Evolutionary conservation across 2,113 vertebrate genomes (phyloP).

Genomic region (Physeter macrocephalus): DNA sequence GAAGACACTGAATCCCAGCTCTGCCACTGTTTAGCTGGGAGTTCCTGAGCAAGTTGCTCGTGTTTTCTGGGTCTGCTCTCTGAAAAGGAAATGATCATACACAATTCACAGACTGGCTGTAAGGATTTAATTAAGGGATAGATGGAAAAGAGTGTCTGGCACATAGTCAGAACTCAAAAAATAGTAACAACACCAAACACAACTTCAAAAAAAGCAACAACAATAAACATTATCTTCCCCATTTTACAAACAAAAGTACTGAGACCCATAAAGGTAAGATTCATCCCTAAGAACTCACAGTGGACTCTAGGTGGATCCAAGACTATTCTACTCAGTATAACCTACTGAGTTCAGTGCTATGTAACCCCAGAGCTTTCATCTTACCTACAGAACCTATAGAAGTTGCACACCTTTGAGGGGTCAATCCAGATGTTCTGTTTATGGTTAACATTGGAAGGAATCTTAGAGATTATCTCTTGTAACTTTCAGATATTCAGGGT

Average conservation of each 20-base stretch:
- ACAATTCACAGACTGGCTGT: background rate
- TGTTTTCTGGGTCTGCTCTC: background rate
- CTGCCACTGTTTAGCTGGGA: background rate
- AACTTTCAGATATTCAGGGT: background rate
- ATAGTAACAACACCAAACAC: background rate
- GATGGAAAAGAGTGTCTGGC: background rate
- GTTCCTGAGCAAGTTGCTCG: background rate
- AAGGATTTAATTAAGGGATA: background rate
- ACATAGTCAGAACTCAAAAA: background rate
- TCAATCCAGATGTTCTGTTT: background rate
- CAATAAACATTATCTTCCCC: background rate
- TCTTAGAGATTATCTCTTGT: background rate
- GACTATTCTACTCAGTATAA: background rate
- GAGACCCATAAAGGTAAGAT: background rate
- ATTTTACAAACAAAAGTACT: background rate
- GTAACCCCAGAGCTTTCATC: background rate
- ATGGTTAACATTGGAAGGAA: background rate
- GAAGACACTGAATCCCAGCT: background rate
- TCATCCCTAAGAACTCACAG: background rate
- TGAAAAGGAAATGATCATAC: background rate
- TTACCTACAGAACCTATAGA: background rate
- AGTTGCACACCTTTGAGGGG: background rate
- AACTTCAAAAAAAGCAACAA: background rate
- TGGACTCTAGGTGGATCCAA: background rate
- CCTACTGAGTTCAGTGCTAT: background rate